Base-by-base conservation (phyloP, 2,113 vertebrate species). In the Tauraco erythrolophus region DNA sequence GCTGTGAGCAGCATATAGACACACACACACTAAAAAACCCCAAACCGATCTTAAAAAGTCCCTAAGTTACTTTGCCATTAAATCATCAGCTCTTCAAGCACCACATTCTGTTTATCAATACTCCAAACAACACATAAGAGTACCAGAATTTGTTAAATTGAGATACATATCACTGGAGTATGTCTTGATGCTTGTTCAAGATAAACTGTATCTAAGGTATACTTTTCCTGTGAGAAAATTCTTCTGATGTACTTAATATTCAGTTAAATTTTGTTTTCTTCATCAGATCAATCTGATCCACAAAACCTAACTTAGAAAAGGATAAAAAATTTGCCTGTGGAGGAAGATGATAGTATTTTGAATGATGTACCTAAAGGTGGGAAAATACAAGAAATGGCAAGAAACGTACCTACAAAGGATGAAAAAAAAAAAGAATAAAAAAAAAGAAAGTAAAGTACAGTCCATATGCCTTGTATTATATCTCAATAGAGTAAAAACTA, bases 181-280 rank as follows among this genome's bases (percentile, higher is more conserved):
- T 4, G 16, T 41, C 27, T 14, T 14, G 6, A 35, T 0, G 0
- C 3, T 93, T 71, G 22, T 22, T 74, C 31, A 62, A 76, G 56
- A 11, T 16, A 35, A 1, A 23, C 0, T 53, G 13, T 14, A 11
- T 27, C 72, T 3, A 43, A 66, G 18, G 4, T 45, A 21, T 2
- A 46, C 1, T 18, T 62, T 41, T 7, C 17, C 11, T 46, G 7
- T 6, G 7, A 76, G 12, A 69, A 64, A 74, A 43, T 46, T 37
- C 15, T 75, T 88, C 31, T 28, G 10, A 8, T 7, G 18, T 15
- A 28, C 10, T 15, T 45, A 13, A 60, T 69, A 65, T 51, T 62
- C 43, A 54, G 11, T 56, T 74, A 86, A 30, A 53, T 53, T 48
- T 76, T 35, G 4, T 21, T 68, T 65, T 28, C 6, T 28, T 66